Evolutionary conservation across 2,888 invertebrate genomes (phyloP).

Genomic region (Xanthorhoe designata): DNA sequence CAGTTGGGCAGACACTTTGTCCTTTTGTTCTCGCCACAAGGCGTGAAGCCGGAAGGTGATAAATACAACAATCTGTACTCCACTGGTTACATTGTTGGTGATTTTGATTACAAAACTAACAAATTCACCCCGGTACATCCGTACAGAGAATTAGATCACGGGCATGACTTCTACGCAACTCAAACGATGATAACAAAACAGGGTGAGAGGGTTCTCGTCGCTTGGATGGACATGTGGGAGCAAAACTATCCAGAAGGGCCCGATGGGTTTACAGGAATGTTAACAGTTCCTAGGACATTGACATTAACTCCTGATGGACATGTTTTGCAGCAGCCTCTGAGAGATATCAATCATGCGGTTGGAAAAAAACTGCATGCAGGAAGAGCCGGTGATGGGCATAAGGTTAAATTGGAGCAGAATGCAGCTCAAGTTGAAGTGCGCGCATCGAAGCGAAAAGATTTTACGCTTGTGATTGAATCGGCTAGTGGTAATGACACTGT

Average conservation of each 20-base stretch:
- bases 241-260: conserved; percentile 65
- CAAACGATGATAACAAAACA: conserved; percentile 63
- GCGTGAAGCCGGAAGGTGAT: conserved; percentile 54
- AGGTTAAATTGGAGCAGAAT: conserved; percentile 53
- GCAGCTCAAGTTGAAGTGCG: conserved; percentile 61
- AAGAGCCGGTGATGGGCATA: conserved; percentile 40
- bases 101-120: conserved; percentile 64
- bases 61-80: conserved; percentile 62
- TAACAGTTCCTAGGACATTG: conserved; percentile 70
- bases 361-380: conserved; percentile 50
- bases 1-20: conserved; percentile 66
- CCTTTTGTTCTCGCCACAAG: conserved; percentile 77
- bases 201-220: conserved; percentile 64
- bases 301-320: conserved; percentile 51
- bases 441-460: conserved; percentile 44
- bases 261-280: conserved; percentile 73
- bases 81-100: conserved; percentile 76
- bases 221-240: conserved; percentile 81
- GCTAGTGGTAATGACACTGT: conserved; percentile 47
- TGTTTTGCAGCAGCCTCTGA: conserved; percentile 64
- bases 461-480: conserved; percentile 59
- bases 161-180: conserved; percentile 79
- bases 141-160: conserved; percentile 68
- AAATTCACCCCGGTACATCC: conserved; percentile 57
- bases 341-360: conserved; percentile 49